phyloP scores from a whole-genome alignment of 2,113 vertebrate species.

The Eurypyga helias region DNA sequence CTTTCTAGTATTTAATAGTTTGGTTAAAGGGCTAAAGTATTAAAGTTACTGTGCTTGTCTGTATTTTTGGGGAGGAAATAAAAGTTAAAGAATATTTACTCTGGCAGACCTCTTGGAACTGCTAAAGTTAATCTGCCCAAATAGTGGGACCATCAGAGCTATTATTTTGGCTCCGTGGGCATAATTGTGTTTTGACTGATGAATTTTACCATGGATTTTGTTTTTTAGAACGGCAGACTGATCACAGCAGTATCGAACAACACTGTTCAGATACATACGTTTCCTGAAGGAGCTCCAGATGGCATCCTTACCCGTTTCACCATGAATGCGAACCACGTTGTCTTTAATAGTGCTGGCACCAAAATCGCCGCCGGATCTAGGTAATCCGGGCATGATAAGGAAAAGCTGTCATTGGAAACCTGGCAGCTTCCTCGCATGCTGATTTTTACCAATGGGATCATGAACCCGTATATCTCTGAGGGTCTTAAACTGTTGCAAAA shows the following conservation, averaged over 20 bases:
- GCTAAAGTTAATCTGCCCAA: neutral
- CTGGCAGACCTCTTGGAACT: neutral
- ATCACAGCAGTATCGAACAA: conserved; percentile 93
- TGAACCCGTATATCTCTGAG: neutral
- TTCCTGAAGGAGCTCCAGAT: conserved; percentile 91
- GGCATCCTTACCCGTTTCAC: conserved; percentile 97
- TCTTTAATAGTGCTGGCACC: conserved; percentile 85
- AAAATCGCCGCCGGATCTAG: conserved; percentile 91
- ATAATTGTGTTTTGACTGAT: neutral
- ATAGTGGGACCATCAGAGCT: neutral
- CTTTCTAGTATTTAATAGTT: neutral
- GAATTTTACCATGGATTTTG: neutral
- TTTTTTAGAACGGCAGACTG: conserved; percentile 83
- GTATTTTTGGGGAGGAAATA: neutral
- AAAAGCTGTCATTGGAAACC: neutral
- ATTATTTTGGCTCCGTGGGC: neutral
- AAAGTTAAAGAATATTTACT: neutral
- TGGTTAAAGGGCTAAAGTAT: neutral
- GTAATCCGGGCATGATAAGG: conserved; percentile 57
- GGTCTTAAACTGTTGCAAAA: neutral
- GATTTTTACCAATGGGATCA: neutral
- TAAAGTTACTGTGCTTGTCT: neutral
- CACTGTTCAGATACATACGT: conserved; percentile 91
- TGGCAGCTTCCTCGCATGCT: neutral
- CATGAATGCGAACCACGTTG: conserved; percentile 88